phyloP scores from a whole-genome alignment of 2,888 invertebrate genomes.

The Acronicta aceris region DNA sequence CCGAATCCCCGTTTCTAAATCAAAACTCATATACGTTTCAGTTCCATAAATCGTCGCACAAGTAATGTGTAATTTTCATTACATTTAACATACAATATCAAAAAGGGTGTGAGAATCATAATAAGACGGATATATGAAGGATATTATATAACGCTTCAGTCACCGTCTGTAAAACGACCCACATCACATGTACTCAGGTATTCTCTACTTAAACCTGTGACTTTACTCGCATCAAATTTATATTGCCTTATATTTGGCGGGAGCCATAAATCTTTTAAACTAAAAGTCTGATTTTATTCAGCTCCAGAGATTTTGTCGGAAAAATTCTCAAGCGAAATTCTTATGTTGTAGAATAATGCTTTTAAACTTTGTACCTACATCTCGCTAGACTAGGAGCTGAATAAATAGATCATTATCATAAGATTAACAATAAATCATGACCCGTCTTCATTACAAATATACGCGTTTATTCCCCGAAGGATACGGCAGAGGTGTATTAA shows the following conservation, averaged over 20 bases:
- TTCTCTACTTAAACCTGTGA: conserved; percentile 20
- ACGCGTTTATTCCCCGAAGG: no score
- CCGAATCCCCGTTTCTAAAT: conserved; percentile 39
- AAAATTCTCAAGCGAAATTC: conserved; percentile 5
- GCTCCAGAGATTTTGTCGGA: conserved; percentile 5
- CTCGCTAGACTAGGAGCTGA: background rate
- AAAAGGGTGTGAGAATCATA: conserved; percentile 55
- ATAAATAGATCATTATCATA: no score
- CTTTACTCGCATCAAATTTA: conserved; percentile 21
- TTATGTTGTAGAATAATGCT: background rate
- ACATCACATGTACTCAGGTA: conserved; percentile 53
- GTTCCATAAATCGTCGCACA: conserved; percentile 44
- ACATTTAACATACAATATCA: conserved; percentile 38
- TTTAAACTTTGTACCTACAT: conserved; percentile 5
- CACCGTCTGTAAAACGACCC: conserved; percentile 55
- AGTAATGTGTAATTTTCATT: conserved; percentile 49
- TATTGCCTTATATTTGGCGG: conserved; percentile 10
- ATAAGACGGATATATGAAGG: conserved; percentile 50
- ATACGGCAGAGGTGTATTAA: no score
- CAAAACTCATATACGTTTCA: conserved; percentile 32
- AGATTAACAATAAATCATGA: no score
- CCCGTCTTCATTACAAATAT: no score
- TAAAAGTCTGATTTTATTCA: conserved; percentile 27
- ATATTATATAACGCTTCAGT: conserved; percentile 54
- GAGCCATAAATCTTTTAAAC: conserved; percentile 37